Percentiles rank a stretch among this genome's conserved stretches.
phyloP scores from a whole-genome alignment of 2,797 vertebrate genomes.

The Squalus acanthias region DNA sequence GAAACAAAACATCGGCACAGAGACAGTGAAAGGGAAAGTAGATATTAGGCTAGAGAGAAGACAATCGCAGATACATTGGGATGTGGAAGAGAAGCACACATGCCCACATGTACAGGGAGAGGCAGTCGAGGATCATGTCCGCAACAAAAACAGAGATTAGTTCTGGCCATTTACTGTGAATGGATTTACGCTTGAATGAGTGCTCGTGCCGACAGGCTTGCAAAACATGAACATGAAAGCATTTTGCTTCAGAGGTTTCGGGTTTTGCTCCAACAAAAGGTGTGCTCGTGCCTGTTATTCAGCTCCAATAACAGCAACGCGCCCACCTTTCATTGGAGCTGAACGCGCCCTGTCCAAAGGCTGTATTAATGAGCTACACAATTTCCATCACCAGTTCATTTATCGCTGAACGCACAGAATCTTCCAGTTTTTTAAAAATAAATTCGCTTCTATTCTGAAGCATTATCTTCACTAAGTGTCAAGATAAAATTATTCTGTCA shows the following conservation, averaged over 20 bases:
- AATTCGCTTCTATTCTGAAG: neutral
- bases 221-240: neutral
- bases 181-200: neutral
- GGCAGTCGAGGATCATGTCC: too few species aligned
- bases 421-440: neutral
- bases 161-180: neutral
- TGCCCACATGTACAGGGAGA: too few species aligned
- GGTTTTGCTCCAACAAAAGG: neutral
- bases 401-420: neutral
- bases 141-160: neutral
- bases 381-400: neutral
- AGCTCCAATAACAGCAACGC: too few species aligned
- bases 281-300: neutral
- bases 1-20: neutral
- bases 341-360: neutral
- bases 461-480: neutral
- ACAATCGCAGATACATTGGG: neutral
- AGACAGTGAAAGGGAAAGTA: neutral
- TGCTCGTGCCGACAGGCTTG: neutral
- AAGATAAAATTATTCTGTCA: neutral
- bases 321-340: neutral
- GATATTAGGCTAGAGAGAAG: neutral
- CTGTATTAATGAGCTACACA: neutral
- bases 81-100: neutral
- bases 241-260: neutral